Percentiles rank a stretch among this genome's conserved stretches.
Conservation (phyloP, 2,797 vertebrate genomes). For the Cuniculus paca region DNA sequence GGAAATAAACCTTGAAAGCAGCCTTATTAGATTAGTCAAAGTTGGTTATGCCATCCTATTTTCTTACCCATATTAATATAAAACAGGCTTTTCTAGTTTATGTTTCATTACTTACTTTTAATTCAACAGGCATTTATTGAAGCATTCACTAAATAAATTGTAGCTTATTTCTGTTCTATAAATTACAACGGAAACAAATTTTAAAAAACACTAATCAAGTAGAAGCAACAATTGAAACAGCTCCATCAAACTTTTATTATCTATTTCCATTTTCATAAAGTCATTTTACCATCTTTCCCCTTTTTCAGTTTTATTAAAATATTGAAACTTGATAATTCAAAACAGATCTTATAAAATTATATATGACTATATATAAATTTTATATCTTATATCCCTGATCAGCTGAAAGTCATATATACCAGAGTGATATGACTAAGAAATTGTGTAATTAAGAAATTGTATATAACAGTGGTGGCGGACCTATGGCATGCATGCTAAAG, state of each 20-base stretch:
- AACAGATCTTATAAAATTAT: neutral
- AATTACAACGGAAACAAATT: neutral
- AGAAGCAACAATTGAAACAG: constrained; percentile 1
- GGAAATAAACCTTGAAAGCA: constrained; percentile 12
- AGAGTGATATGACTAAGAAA: neutral
- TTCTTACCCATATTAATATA: constrained; percentile 20
- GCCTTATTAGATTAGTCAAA: neutral
- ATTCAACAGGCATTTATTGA: constrained; percentile 37
- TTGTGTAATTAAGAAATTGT: constrained; percentile 22
- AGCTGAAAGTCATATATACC: constrained; percentile 27
- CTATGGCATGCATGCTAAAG: neutral
- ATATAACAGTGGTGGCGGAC: neutral
- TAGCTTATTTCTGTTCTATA: constrained; percentile 32
- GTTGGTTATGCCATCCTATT: neutral
- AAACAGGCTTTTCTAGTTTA: neutral
- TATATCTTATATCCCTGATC: constrained; percentile 7
- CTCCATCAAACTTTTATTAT: constrained; percentile 42
- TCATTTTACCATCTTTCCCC: constrained; percentile 1
- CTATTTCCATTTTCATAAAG: constrained; percentile 33
- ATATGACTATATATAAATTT: neutral
- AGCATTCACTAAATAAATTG: neutral
- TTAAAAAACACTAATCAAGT: constrained; percentile 11
- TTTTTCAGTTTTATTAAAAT: constrained; percentile 20
- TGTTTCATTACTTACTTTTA: constrained; percentile 36
- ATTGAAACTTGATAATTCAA: neutral